These are phyloP conservation scores for Eledona agricola DNA, from an alignment of 2,888 invertebrate genomes.

Conservation along the genomic window DNA sequence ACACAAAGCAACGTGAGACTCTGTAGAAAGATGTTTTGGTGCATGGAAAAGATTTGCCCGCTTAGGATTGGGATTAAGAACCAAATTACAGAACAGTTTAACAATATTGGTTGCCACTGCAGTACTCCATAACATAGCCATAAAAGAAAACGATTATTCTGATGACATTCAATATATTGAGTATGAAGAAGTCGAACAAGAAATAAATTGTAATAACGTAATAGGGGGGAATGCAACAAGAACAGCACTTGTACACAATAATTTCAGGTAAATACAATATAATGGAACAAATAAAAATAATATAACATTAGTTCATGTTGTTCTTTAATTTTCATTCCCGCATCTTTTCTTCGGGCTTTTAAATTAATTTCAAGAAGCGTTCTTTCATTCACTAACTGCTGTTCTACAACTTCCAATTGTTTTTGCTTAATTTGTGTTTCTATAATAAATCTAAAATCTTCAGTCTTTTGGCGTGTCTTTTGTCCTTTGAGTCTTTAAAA, in stretches of 20 bases:
- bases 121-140: conserved; percentile 2
- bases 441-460: too few relatives aligned
- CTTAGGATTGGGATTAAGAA: conserved; percentile 4
- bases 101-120: conserved; percentile 4
- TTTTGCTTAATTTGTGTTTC: too few relatives aligned
- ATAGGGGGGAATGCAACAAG: conserved; percentile 5
- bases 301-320: too few relatives aligned
- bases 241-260: conserved; percentile 6
- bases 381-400: too few relatives aligned
- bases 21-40: conserved; percentile 29
- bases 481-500: too few relatives aligned
- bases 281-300: too few relatives aligned
- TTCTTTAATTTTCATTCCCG: too few relatives aligned
- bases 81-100: neutral
- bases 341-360: too few relatives aligned
- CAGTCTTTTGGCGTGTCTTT: too few relatives aligned
- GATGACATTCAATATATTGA: conserved; percentile 3
- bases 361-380: too few relatives aligned
- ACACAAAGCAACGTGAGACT: conserved; percentile 20
- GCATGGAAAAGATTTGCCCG: conserved; percentile 19
- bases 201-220: neutral
- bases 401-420: too few relatives aligned
- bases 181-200: conserved; percentile 7
- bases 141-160: neutral
- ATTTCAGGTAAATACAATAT: conserved; percentile 16